These are phyloP conservation scores for Lithobius niger DNA, from an alignment of 1,140 invertebrate genomes.

Conservation along the genomic window DNA sequence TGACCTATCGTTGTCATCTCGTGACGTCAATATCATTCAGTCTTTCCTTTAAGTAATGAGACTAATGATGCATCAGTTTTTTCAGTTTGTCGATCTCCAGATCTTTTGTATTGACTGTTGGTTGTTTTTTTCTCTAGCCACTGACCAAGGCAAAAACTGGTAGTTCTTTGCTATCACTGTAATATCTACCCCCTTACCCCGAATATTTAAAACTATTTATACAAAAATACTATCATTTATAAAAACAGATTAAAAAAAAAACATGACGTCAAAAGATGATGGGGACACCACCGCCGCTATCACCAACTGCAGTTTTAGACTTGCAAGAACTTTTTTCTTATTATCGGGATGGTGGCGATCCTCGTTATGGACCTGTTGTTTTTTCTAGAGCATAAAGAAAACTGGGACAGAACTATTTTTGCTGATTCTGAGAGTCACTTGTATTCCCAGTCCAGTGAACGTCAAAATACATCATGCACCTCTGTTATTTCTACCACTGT, in stretches of 20 bases:
- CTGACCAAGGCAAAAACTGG: not conserved
- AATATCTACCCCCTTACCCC: not conserved
- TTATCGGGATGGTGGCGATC: not conserved
- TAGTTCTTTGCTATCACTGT: slow-evolving; percentile 9
- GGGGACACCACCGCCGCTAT: no score
- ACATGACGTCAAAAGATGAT: not conserved
- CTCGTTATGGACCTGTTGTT: not conserved
- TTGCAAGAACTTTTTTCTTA: slow-evolving; percentile 8
- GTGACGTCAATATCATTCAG: not conserved
- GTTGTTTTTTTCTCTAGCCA: not conserved
- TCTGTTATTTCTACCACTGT: not conserved
- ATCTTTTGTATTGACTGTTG: slow-evolving; percentile 1
- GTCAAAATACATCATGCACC: not conserved
- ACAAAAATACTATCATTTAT: slow-evolving; percentile 8
- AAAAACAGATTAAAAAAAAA: slow-evolving; percentile 1
- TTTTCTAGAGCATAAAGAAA: not conserved
- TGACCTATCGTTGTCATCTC: not conserved
- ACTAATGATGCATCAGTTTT: no score
- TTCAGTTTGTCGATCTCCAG: not conserved
- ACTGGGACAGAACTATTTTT: slow-evolving; percentile 6
- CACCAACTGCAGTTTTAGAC: slow-evolving; percentile 5
- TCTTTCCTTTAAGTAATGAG: not conserved
- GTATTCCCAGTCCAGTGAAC: not conserved
- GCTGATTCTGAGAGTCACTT: slow-evolving; percentile 4
- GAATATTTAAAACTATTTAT: slow-evolving; percentile 3